Conservation (phyloP, 2,113 vertebrate species). For the Oryzias javanicus region DNA sequence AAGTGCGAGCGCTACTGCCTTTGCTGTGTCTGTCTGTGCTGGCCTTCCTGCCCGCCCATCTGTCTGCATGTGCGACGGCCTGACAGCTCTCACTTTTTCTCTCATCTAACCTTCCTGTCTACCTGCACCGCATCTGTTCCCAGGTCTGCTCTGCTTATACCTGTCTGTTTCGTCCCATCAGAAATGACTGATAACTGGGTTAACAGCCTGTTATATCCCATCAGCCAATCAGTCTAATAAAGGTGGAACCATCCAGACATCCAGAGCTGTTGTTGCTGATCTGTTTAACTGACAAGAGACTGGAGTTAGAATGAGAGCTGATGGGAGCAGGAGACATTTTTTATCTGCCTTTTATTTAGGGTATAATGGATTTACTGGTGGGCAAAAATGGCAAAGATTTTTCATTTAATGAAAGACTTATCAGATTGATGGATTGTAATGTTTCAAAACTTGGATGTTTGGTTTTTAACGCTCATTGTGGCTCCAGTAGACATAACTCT, state of each 20-base stretch:
- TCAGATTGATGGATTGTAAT: too few relatives aligned
- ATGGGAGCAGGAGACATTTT: too few relatives aligned
- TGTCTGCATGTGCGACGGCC: slow-evolving; percentile 41
- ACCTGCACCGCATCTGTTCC: slow-evolving; percentile 55
- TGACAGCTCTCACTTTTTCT: slow-evolving; percentile 30
- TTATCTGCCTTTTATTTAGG: too few relatives aligned
- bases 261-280: slow-evolving; percentile 1
- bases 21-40: slow-evolving; percentile 27
- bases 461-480: too few relatives aligned
- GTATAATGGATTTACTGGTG: too few relatives aligned
- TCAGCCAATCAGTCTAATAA: slow-evolving; percentile 61
- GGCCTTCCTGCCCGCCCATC: slow-evolving; percentile 38
- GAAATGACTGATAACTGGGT: slow-evolving; percentile 62
- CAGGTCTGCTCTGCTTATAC: slow-evolving; percentile 45
- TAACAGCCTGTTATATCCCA: slow-evolving; percentile 55
- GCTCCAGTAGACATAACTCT: slow-evolving; percentile 1
- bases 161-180: slow-evolving; percentile 53
- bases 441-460: too few relatives aligned
- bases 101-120: slow-evolving; percentile 23
- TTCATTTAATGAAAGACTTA: too few relatives aligned
- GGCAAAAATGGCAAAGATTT: too few relatives aligned
- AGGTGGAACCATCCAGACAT: slow-evolving; percentile 34
- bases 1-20: slow-evolving; percentile 13
- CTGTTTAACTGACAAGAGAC: too few relatives aligned
- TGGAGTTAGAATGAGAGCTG: too few relatives aligned